Base-by-base conservation (phyloP, 2,113 vertebrate genomes). In the Gobiocypris rarus region DNA sequence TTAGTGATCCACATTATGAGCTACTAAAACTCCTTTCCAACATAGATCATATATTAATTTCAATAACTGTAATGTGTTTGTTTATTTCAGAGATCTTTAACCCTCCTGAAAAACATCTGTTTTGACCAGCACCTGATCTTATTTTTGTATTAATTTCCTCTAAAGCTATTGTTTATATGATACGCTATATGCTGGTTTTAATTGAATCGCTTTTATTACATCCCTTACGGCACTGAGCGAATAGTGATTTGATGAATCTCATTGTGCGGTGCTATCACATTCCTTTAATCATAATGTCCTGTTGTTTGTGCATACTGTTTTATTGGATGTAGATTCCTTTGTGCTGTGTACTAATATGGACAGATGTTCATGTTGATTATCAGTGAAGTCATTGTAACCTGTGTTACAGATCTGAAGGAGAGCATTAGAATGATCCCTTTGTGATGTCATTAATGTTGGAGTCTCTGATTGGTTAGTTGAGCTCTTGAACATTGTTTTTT, bases 401-500 rank as follows among this genome's bases (percentile, higher is more conserved):
- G 77, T 26, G 58, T 50, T 45, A 65, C 50, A 13, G 4, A 67
- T 67, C 61, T 54, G 6, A 75, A 28, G 14, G 22, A 24, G n/a
- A 79, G 24, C 4, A 69, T 81, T 52, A 81, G n/a, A 81, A 41
- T 43, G 41, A 28, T 63, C 58, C n/a, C 24, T 48, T 79, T 79
- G 38, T 79, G 76, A 63, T 79, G 76, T 45, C 76, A 63, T 45
- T 19, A 26, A 45, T 24, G 11, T 11, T 41, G 11, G 7, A 28
- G 58, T 63, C 56, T 67, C 24, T 81, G 28, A 31, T 77, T 41
- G 41, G 41, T 31, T 52, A 28, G 48, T 22, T 26, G 74, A 45
- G 22, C 41, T 78, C 54, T 41, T 15, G 6, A 5, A 48, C 1
- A 74, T 28, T 22, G 0, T 59, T 11, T 24, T 34, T 59, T 76